Percentiles rank a stretch among this genome's conserved stretches.
Conservation (phyloP, 1,140 invertebrate genomes). For the Zaprionus tsacasi region DNA sequence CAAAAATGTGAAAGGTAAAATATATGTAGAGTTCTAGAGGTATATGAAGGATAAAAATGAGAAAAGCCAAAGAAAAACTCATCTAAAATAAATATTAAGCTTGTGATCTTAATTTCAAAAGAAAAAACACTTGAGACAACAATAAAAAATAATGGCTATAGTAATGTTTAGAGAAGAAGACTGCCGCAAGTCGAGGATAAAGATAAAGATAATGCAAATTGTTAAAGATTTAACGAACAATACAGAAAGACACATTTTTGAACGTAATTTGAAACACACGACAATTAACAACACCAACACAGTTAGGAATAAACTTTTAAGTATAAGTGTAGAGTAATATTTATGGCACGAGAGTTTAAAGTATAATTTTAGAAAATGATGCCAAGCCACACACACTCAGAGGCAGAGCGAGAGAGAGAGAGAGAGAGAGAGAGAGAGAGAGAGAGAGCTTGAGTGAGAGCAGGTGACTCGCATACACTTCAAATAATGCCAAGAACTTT, state of each 20-base stretch:
- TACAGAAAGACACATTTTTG: conserved; percentile 31
- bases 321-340: conserved; percentile 19
- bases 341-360: conserved; percentile 46
- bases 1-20: background rate
- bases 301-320: conserved; percentile 34
- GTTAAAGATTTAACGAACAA: conserved; percentile 21
- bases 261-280: conserved; percentile 51
- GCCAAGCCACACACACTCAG: conserved; percentile 57
- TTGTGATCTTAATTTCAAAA: background rate
- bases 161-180: background rate
- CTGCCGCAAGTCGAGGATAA: conserved; percentile 1
- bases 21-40: background rate
- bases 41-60: background rate
- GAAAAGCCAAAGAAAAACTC: background rate
- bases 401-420: background rate
- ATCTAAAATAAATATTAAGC: background rate
- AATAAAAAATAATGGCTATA: background rate
- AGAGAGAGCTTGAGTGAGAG: conserved; percentile 33
- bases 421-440: conserved; percentile 16
- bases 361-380: conserved; percentile 74
- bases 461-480: conserved; percentile 67
- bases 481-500: conserved; percentile 79
- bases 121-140: background rate
- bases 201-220: conserved; percentile 2
- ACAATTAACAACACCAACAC: conserved; percentile 46